Base-by-base conservation (phyloP, 2,888 invertebrate genomes). In the Drosophila falleni region DNA sequence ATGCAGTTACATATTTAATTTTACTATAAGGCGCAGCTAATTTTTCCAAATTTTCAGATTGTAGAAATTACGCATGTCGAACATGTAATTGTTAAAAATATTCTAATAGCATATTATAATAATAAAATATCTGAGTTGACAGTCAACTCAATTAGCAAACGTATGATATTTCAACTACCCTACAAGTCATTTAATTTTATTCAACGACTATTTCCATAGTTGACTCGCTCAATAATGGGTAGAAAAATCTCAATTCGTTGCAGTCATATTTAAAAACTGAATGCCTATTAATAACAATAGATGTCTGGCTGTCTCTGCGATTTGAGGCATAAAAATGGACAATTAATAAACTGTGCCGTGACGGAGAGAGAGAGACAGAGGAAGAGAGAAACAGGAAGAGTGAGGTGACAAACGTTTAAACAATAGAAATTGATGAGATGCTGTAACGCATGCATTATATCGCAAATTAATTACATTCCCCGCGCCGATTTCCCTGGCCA, bases 351-450 rank as follows among this genome's bases (percentile, higher is more conserved):
- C 86, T 86, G 74, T 56, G 33, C 11, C 56, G 47, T 33, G 62
- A 62, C 19, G 33, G 26, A 31, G n/a, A 13, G 13, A 26, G 2
- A 35, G 10, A 13, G 9, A n/a, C n/a, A n/a, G n/a, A 19, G 44
- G 6, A 10, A 61, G 44, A 35, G 33, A 23, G 3, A 49, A 9
- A 33, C 16, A 31, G 39, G 10, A 33, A 42, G 64, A 47, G 46
- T n/a, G 74, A 86, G 88, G 87, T 86, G 86, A 86, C 81, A 86
- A 86, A 86, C 84, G 81, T 62, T 81, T 75, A 83, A 86, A 80
- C 88, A 88, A 88, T 86, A 86, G 87, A 83, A 86, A 86, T 88
- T 88, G 86, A 86, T 88, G 86, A 83, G 80, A 80, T 79, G 51
- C 86, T 66, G 86, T 73, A 86, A 86, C 86, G 88, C 84, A 88